phyloP scores from a whole-genome alignment of 2,113 vertebrate species.

The Rhagologus leucostigma region DNA sequence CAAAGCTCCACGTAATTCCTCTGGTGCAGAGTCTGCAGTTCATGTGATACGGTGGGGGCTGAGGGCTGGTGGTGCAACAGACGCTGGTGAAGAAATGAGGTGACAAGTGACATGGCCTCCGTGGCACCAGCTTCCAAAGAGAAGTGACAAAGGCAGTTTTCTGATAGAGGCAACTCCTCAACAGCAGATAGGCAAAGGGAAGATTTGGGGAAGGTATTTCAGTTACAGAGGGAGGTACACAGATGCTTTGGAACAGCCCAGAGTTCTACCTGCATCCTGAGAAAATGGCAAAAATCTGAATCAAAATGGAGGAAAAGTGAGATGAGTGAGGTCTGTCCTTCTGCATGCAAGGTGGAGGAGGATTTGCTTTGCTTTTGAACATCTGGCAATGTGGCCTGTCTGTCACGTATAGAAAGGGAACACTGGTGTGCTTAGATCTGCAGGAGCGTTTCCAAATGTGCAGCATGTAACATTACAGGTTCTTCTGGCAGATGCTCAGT shows the following conservation, averaged over 20 bases:
- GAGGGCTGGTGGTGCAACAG: not conserved
- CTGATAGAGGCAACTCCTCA: not conserved
- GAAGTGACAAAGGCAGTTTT: not conserved
- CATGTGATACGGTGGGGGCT: not conserved
- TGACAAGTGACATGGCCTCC: not conserved
- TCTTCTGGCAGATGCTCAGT: not conserved
- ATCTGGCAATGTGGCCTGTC: not conserved
- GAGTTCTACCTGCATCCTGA: not conserved
- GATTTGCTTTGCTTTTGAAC: not conserved
- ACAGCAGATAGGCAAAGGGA: not conserved
- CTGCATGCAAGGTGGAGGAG: not conserved
- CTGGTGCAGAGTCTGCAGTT: not conserved
- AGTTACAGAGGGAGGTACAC: not conserved
- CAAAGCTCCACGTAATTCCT: not conserved
- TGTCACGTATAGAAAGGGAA: not conserved
- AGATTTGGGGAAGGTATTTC: not conserved
- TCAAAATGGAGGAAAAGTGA: not conserved
- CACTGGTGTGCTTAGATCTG: not conserved
- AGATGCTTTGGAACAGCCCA: not conserved
- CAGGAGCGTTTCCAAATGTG: not conserved
- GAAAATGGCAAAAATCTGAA: not conserved
- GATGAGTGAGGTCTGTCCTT: not conserved
- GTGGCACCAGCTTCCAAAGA: not conserved
- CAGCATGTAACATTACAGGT: not conserved
- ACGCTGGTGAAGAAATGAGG: not conserved